Conservation (phyloP, 2,888 invertebrate species). For the Lysandra coridon region DNA sequence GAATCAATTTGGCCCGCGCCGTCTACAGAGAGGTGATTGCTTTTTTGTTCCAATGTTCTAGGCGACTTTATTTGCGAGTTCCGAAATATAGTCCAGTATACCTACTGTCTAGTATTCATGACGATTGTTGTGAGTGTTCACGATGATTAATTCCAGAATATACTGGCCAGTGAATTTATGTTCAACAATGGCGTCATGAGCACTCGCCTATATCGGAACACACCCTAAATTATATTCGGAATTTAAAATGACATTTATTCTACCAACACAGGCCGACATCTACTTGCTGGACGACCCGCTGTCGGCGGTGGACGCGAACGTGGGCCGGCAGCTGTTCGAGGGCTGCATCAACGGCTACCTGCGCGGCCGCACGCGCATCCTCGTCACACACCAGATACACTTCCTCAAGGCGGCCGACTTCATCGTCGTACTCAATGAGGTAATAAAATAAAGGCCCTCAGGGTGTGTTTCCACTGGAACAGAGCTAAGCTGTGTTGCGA, state of each 20-base stretch:
- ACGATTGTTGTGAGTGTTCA: too few relatives aligned
- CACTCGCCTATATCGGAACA: too few relatives aligned
- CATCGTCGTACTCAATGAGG: slow-evolving; percentile 82
- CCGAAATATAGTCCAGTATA: not conserved
- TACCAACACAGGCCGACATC: slow-evolving; percentile 79
- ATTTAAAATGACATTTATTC: not conserved
- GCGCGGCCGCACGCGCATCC: slow-evolving; percentile 84
- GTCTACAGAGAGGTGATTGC: slow-evolving; percentile 70
- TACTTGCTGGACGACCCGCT: slow-evolving; percentile 83
- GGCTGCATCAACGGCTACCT: slow-evolving; percentile 87
- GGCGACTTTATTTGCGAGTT: not conserved
- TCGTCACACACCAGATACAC: slow-evolving; percentile 94
- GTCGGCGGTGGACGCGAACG: slow-evolving; percentile 78
- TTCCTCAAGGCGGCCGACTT: slow-evolving; percentile 85
- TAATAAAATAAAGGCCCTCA: slow-evolving; percentile 61
- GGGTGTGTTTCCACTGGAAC: too few relatives aligned
- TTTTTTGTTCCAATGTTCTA: slow-evolving; percentile 43
- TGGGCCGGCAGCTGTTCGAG: slow-evolving; percentile 87
- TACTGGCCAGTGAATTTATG: not conserved
- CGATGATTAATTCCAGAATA: not conserved
- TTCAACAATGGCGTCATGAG: too few relatives aligned
- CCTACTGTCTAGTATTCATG: not conserved
- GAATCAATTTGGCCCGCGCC: slow-evolving; percentile 83
- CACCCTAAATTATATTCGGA: too few relatives aligned
- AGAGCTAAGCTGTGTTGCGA: slow-evolving; percentile 47